Base-by-base conservation (phyloP, 2,113 vertebrate species). In the Carollia perspicillata region DNA sequence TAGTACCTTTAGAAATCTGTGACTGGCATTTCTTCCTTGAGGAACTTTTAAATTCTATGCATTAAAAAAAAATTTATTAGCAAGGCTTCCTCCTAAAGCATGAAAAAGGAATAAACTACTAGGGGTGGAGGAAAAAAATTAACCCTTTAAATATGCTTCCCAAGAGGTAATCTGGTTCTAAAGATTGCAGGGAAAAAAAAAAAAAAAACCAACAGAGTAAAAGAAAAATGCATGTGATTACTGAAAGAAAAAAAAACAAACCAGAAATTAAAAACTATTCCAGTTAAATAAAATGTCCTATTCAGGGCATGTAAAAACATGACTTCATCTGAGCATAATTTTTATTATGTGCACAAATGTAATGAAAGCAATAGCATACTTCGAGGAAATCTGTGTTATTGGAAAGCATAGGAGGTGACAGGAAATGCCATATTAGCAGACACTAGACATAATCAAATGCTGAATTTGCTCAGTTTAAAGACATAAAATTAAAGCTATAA, bases 1-100 rank as follows among this genome's bases (percentile, higher is more conserved):
- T 60, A 35, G 33, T 35, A 33, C 28, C 84, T 97, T 97, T 90
- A 81, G 87, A 97, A 97, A 95, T 84, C 75, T 77, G 40, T 69
- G 79, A 44, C 65, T 96, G 78, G 51, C 66, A 40, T 93, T 94
- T 84, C 58, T 97, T 90, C 35, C 35, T 88, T 42, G 40, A 90
- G 84, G 91, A 96, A 94, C 53, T 92, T 95, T 89, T 55, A 79
- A 13, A 49, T 80, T 92, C 17, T 78, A 1, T 79, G 78, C n/a
- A 10, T 22, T 89, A 37, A 26, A 81, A 28, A 83, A 47, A 47
- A 83, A 92, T 71, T n/a, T 72, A 60, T 80, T 77, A 89, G 90
- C 37, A 93, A 84, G 65, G 20, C 68, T 95, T 87, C n/a, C n/a
- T 96, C 42, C 35, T 77, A 55, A 92, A 96, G 80, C 30, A n/a